Percentiles rank a stretch among this genome's conserved stretches.
These are phyloP conservation scores for Oncorhynchus kisutch DNA, from an alignment of 2,113 vertebrate species.

Conservation along the genomic window DNA sequence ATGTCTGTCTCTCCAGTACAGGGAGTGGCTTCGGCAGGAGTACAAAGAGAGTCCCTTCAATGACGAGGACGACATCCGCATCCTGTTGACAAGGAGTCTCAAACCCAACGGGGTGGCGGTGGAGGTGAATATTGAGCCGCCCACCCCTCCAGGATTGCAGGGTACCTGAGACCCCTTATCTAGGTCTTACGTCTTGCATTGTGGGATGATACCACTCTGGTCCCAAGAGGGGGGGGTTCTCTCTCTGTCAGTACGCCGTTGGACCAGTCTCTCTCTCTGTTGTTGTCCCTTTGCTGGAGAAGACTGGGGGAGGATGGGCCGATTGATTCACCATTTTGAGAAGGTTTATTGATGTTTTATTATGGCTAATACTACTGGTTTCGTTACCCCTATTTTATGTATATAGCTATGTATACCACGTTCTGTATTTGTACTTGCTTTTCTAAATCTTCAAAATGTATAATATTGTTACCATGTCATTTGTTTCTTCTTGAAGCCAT, in stretches of 20 bases:
- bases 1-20: conserved; percentile 71
- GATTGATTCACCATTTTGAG: background rate
- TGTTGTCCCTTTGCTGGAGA: conserved; percentile 7
- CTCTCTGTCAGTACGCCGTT: conserved; percentile 2
- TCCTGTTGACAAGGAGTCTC: conserved; percentile 77
- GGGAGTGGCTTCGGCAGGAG: conserved; percentile 84
- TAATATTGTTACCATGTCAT: conserved; percentile 2
- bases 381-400: conserved; percentile 31
- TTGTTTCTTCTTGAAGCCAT: background rate
- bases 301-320: conserved; percentile 7
- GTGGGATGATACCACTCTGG: background rate
- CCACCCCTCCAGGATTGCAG: conserved; percentile 3
- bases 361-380: conserved; percentile 14
- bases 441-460: conserved; percentile 1
- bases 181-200: conserved; percentile 1
- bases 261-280: conserved; percentile 10
- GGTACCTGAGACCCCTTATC: conserved; percentile 33
- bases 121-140: conserved; percentile 19
- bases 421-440: background rate
- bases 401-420: background rate
- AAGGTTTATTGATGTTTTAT: background rate
- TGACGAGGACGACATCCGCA: conserved; percentile 82
- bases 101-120: conserved; percentile 39
- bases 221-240: conserved; percentile 8
- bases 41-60: conserved; percentile 85